A percentile compares a stretch with the other conserved stretches of the same genome.
Evolutionary conservation across 1,140 invertebrate species (phyloP).

Genomic region (Eupristina koningsbergeri): DNA sequence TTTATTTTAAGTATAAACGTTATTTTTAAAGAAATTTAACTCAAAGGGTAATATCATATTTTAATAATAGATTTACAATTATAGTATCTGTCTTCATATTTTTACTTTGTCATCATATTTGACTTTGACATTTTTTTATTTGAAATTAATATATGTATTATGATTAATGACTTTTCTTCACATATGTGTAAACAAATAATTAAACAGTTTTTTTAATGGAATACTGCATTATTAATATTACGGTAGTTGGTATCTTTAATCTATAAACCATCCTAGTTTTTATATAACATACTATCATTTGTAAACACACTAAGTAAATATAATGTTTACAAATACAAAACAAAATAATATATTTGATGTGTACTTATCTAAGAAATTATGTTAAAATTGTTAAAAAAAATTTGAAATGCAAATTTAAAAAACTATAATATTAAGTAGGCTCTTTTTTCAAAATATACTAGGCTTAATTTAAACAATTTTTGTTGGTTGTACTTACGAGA

Average conservation of each 20-base stretch:
- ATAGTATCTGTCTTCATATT: neutral
- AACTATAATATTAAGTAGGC: no score
- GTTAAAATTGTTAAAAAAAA: neutral
- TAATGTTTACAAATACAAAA: no score
- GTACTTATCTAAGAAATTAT: neutral
- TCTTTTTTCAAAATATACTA: neutral
- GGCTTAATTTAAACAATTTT: neutral
- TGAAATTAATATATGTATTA: neutral
- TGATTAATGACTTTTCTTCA: neutral
- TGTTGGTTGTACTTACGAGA: slow-evolving; percentile 75
- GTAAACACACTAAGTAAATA: no score
- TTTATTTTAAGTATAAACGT: no score
- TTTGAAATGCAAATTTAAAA: neutral
- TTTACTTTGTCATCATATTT: neutral
- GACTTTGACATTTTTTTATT: neutral
- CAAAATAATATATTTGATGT: no score
- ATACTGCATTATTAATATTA: no score
- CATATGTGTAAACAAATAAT: neutral
- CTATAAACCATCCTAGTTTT: no score
- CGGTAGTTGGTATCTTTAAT: neutral
- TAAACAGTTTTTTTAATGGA: no score
- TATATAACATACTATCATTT: no score
- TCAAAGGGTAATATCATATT: no score
- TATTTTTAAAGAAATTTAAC: no score
- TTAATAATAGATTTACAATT: no score